Evolutionary conservation across 2,113 vertebrate species (phyloP).

Genomic region (Pygoscelis antarcticus): DNA sequence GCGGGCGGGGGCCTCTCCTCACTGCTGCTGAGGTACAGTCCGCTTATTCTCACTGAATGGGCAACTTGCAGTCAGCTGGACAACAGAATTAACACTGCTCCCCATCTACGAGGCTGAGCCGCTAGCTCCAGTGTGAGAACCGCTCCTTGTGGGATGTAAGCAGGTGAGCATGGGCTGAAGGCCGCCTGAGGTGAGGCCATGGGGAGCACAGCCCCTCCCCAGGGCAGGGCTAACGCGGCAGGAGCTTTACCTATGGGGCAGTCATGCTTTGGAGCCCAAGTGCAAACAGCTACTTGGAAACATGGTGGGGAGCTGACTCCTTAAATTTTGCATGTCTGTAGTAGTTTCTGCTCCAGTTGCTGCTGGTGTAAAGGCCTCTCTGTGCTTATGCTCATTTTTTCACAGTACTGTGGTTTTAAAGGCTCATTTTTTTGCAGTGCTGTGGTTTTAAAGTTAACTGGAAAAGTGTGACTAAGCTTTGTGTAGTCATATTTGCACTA

Average conservation of each 20-base stretch:
- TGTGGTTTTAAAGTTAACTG: neutral
- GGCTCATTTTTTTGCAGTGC: fast-evolving
- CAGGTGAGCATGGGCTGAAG: neutral
- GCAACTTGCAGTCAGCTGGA: fast-evolving
- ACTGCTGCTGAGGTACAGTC: fast-evolving
- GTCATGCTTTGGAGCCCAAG: fast-evolving
- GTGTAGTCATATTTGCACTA: neutral
- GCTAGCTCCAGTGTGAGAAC: no score
- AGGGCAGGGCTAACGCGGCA: fast-evolving
- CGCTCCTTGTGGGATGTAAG: neutral
- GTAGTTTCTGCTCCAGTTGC: neutral
- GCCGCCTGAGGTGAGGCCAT: neutral
- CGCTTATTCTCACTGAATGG: fast-evolving
- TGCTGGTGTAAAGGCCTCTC: neutral
- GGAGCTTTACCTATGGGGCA: fast-evolving
- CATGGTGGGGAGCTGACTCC: fast-evolving
- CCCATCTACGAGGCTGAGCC: neutral
- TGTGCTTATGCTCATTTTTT: neutral
- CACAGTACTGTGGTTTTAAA: neutral
- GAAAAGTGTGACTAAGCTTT: neutral
- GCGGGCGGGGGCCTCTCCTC: fast-evolving
- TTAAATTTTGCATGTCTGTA: fast-evolving
- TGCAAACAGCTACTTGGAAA: neutral
- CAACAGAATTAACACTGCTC: neutral
- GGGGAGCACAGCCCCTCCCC: neutral